These are phyloP conservation scores for Colaptes auratus DNA, from an alignment of 2,113 vertebrate genomes.

Conservation along the genomic window DNA sequence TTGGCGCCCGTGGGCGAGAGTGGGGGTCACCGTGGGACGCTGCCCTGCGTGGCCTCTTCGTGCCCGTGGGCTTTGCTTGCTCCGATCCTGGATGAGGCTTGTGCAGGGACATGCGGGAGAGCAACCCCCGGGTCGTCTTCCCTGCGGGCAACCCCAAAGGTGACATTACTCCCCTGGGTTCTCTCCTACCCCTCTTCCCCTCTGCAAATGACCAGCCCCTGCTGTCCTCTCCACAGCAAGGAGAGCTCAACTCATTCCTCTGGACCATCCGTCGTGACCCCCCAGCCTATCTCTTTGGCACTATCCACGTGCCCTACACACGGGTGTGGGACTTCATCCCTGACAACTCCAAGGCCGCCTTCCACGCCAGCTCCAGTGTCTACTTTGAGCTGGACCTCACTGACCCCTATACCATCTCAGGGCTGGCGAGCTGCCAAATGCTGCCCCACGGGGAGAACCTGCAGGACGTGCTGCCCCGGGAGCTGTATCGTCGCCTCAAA, in stretches of 20 bases:
- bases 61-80: background rate
- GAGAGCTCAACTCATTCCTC: constrained; percentile 95
- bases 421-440: constrained; percentile 94
- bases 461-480: constrained; percentile 90
- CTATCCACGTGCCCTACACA: constrained; percentile 97
- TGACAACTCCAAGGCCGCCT: constrained; percentile 90
- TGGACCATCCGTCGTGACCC: constrained; percentile 88
- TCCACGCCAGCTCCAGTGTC: constrained; percentile 87
- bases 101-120: background rate
- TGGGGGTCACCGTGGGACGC: background rate
- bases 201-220: background rate
- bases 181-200: background rate
- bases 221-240: constrained; percentile 79
- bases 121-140: background rate
- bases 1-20: background rate
- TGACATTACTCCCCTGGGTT: no score
- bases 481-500: constrained; percentile 95
- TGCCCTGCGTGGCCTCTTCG: background rate
- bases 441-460: constrained; percentile 94
- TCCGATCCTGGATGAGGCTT: background rate
- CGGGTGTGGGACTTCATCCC: constrained; percentile 98
- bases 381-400: constrained; percentile 97
- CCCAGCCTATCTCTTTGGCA: constrained; percentile 94
- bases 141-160: background rate
- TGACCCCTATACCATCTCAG: constrained; percentile 93